These are phyloP conservation scores for Climacteris rufus DNA, from an alignment of 2,113 vertebrate genomes.

Conservation along the genomic window DNA sequence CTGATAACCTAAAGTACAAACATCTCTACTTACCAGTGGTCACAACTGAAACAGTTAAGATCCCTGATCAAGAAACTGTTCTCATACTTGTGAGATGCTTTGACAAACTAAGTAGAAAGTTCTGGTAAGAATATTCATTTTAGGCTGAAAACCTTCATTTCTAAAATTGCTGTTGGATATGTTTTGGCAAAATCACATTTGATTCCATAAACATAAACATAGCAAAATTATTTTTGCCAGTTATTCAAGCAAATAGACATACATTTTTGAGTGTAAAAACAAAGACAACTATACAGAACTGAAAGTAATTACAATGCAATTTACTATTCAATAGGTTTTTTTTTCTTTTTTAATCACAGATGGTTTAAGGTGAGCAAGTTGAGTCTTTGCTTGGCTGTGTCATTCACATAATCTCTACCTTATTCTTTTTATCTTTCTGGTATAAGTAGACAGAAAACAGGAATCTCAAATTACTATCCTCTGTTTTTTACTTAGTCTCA, in stretches of 20 bases:
- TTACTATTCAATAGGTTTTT: background rate
- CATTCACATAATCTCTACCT: constrained; percentile 60
- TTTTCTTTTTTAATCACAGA: background rate
- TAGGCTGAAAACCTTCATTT: background rate
- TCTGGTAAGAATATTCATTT: background rate
- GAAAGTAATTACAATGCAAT: constrained; percentile 40
- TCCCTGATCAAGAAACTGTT: background rate
- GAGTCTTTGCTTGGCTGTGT: background rate
- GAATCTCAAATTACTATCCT: constrained; percentile 53
- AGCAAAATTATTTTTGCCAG: background rate
- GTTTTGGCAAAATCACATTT: background rate
- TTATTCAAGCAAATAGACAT: background rate
- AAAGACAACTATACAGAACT: constrained; percentile 29
- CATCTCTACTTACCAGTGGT: background rate
- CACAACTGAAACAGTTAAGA: background rate
- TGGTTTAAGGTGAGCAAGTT: constrained; percentile 11
- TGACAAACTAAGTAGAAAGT: background rate
- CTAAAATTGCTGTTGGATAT: background rate
- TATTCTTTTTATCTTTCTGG: constrained; percentile 50
- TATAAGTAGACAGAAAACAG: constrained; percentile 64
- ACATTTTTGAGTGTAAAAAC: background rate
- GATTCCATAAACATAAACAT: background rate
- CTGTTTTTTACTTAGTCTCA: constrained; percentile 15
- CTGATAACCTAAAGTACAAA: background rate
- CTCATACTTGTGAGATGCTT: background rate